phyloP scores from a whole-genome alignment of 1,140 invertebrate species.

The Steinernema khuongi region DNA sequence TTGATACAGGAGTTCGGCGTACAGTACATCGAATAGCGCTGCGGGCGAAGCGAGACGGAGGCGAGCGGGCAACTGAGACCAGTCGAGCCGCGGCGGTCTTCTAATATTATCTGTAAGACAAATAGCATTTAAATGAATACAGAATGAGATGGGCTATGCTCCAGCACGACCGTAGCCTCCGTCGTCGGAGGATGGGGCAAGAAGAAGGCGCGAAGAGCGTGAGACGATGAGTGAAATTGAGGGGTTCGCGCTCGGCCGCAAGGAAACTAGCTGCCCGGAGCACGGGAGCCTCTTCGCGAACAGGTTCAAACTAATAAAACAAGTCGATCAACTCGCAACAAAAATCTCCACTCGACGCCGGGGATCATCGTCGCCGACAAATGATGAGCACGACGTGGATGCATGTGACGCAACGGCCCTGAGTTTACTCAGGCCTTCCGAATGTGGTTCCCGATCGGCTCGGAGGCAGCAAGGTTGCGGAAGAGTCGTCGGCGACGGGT shows the following conservation, averaged over 20 bases:
- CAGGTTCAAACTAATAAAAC: not conserved
- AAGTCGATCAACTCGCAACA: not conserved
- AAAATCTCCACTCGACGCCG: not conserved
- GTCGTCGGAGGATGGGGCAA: too few relatives aligned
- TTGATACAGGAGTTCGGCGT: not conserved
- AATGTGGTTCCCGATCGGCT: not conserved
- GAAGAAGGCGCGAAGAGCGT: not conserved
- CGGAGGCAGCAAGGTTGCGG: not conserved
- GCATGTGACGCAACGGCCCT: not conserved
- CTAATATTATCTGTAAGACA: constrained; percentile 2
- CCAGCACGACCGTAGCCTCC: too few relatives aligned
- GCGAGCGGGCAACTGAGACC: not conserved
- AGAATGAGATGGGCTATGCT: not conserved
- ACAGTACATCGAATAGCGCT: not conserved
- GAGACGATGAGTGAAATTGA: not conserved
- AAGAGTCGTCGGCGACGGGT: not conserved
- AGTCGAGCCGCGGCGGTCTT: not conserved
- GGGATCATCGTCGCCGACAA: too few relatives aligned
- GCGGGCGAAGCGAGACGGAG: not conserved
- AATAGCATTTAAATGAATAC: constrained; percentile 14
- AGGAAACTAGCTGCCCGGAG: not conserved
- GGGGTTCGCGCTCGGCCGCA: not conserved
- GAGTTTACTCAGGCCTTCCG: not conserved
- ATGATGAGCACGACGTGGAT: too few relatives aligned
- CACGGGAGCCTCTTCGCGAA: not conserved